Conservation (phyloP, 2,113 vertebrate genomes). For the Macquaria ambigua region DNA sequence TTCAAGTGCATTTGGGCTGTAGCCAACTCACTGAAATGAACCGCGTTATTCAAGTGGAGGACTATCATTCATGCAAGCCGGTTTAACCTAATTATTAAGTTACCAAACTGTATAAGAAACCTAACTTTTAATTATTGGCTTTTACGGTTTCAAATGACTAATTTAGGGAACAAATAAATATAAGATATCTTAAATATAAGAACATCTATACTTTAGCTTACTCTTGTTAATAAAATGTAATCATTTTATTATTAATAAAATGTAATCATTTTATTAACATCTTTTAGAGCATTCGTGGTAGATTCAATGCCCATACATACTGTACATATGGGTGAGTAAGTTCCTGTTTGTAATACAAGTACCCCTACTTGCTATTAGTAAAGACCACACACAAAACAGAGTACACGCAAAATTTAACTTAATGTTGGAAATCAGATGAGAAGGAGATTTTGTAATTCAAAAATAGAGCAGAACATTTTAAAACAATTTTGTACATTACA, state of each 20-base stretch:
- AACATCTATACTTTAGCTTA: not conserved
- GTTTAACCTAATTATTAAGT: slow-evolving; percentile 1
- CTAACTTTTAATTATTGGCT: not conserved
- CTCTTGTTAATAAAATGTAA: not conserved
- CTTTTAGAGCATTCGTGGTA: not conserved
- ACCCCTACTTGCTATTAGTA: not conserved
- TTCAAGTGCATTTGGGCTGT: slow-evolving; percentile 52
- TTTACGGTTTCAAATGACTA: not conserved
- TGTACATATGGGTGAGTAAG: not conserved
- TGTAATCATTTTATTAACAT: not conserved
- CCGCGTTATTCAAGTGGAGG: not conserved
- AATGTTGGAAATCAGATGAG: not conserved
- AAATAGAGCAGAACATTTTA: not conserved
- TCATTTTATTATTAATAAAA: not conserved
- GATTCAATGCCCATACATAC: not conserved
- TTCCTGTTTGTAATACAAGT: not conserved
- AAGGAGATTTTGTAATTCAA: not conserved
- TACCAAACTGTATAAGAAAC: not conserved
- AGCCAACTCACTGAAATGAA: slow-evolving; percentile 33
- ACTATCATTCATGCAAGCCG: not conserved
- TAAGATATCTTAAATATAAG: not conserved
- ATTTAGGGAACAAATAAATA: not conserved
- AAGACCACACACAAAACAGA: not conserved
- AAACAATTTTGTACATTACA: not conserved
- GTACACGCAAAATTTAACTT: not conserved